A percentile compares a stretch with the other conserved stretches of the same genome.
These are phyloP conservation scores for Caerostris darwini DNA, from an alignment of 1,140 invertebrate species.

Conservation along the genomic window DNA sequence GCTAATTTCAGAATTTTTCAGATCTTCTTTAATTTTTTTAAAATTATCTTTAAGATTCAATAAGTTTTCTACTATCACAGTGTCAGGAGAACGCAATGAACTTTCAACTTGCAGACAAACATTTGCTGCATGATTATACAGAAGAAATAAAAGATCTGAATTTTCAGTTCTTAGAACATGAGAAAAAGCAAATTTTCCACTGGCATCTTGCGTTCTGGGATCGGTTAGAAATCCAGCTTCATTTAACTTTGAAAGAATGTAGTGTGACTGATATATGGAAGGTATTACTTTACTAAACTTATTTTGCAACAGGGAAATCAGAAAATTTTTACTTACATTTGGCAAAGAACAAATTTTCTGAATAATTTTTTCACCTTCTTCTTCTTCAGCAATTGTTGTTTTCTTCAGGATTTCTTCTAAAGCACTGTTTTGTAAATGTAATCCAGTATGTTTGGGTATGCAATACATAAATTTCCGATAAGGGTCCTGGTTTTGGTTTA, in stretches of 20 bases:
- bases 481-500: rapidly evolving
- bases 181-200: not conserved
- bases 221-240: constrained; percentile 54
- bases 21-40: not conserved
- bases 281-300: not conserved
- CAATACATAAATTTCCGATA: constrained; percentile 2
- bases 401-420: constrained; percentile 1
- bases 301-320: not conserved
- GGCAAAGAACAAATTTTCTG: not conserved
- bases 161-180: not conserved
- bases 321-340: constrained; percentile 9
- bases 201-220: not conserved
- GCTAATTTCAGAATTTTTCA: not conserved
- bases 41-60: not conserved
- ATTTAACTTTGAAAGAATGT: constrained; percentile 29
- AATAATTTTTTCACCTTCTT: not conserved
- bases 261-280: not conserved
- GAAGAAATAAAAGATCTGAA: not conserved
- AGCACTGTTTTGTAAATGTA: not conserved
- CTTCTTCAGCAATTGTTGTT: not conserved
- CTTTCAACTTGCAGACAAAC: not conserved
- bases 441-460: not conserved
- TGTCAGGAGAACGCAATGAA: not conserved
- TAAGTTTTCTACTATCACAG: not conserved
- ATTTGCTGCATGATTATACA: constrained; percentile 52